A percentile compares a stretch with the other conserved stretches of the same genome.
These are phyloP conservation scores for Pemphigus obesinymphae DNA, from an alignment of 1,140 invertebrate genomes.

Conservation along the genomic window DNA sequence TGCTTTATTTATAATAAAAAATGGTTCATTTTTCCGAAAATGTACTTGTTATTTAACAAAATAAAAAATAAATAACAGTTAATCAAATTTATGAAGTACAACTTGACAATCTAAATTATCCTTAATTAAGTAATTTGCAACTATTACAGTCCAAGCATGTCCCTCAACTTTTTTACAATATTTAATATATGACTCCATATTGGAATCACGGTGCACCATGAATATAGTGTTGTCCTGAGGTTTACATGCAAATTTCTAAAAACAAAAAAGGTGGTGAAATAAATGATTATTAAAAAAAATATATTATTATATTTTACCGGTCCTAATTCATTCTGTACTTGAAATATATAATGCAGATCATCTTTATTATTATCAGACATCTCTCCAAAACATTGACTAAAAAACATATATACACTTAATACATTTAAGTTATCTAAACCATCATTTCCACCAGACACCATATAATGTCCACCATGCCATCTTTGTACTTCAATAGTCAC, in stretches of 20 bases:
- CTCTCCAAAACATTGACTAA: neutral
- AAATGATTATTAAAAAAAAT: neutral
- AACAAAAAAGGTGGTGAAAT: too few relatives aligned
- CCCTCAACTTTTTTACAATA: slow-evolving; percentile 35
- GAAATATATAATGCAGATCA: slow-evolving; percentile 21
- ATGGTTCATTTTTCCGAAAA: too few relatives aligned
- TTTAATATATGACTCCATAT: neutral
- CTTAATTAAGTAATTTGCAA: neutral
- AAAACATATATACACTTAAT: slow-evolving; percentile 18
- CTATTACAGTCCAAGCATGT: slow-evolving; percentile 16
- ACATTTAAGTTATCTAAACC: neutral
- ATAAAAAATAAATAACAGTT: too few relatives aligned
- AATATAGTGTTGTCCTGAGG: slow-evolving; percentile 18
- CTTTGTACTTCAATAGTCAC: slow-evolving; percentile 26
- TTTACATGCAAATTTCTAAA: slow-evolving; percentile 33
- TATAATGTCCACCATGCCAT: slow-evolving; percentile 35
- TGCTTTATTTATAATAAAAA: too few relatives aligned
- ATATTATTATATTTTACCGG: neutral
- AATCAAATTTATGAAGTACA: accelerated
- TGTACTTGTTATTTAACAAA: too few relatives aligned
- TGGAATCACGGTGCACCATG: neutral
- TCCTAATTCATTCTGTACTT: neutral
- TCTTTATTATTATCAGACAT: slow-evolving; percentile 6
- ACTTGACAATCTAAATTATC: neutral
- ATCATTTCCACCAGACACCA: slow-evolving; percentile 21